Percentiles rank a stretch among this genome's conserved stretches.
Evolutionary conservation across 2,797 vertebrate genomes (phyloP).

Genomic region (Acipenser oxyrinchus): DNA sequence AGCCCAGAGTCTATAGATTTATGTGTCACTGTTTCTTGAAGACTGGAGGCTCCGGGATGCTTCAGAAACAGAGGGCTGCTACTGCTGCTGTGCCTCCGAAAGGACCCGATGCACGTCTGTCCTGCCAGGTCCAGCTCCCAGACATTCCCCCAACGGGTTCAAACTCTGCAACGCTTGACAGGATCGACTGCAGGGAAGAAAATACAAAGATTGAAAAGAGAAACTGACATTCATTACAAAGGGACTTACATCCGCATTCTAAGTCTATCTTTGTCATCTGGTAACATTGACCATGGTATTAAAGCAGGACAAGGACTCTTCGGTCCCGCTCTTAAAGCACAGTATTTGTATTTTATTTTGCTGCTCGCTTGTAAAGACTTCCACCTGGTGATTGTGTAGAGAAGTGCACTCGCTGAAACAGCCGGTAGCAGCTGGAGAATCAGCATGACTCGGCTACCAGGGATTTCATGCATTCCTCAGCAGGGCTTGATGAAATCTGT

Average conservation of each 20-base stretch:
- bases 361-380: conserved; percentile 28
- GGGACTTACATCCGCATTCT: no score
- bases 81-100: neutral
- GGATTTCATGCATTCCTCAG: no score
- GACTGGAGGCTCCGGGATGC: neutral
- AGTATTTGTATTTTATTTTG: no score
- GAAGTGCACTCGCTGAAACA: neutral
- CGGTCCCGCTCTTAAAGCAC: no score
- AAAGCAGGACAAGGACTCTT: no score
- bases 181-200: neutral
- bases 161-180: neutral
- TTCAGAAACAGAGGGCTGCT: no score
- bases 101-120: neutral
- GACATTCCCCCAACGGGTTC: neutral
- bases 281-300: no score
- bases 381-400: conserved; percentile 35
- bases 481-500: no score
- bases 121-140: neutral
- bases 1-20: conserved; percentile 1
- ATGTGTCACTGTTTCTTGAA: neutral
- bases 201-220: no score
- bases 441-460: no score
- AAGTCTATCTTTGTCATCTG: no score
- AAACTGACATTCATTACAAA: no score
- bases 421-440: neutral